Percentiles rank a stretch among this genome's conserved stretches.
These are phyloP conservation scores for Anguilla japonica DNA, from an alignment of 2,113 vertebrate species.

Conservation along the genomic window DNA sequence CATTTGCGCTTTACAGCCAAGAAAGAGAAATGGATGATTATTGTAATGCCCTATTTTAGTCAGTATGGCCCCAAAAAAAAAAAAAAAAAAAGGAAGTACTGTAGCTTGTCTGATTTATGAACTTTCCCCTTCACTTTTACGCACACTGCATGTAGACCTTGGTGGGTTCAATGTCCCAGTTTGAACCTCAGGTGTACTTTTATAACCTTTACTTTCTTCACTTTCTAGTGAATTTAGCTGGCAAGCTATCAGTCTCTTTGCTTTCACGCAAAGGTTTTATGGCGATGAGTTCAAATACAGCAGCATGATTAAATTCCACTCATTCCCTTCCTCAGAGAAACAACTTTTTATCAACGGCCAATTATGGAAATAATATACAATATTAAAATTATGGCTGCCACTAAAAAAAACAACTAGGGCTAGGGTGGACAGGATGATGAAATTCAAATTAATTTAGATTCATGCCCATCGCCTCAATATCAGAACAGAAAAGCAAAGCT, in stretches of 20 bases:
- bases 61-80: background rate
- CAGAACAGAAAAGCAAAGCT: background rate
- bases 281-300: background rate
- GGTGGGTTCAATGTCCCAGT: background rate
- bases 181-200: background rate
- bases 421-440: background rate
- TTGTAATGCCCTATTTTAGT: background rate
- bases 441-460: background rate
- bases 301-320: background rate
- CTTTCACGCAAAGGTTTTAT: background rate
- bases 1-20: background rate
- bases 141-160: background rate
- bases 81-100: background rate
- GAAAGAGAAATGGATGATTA: background rate
- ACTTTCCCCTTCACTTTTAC: background rate
- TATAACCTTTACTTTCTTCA: background rate
- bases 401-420: background rate
- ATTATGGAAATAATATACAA: no score
- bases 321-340: no score
- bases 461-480: background rate
- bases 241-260: no score
- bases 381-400: background rate
- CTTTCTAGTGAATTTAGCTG: no score
- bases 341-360: no score
- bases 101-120: background rate